phyloP scores from a whole-genome alignment of 2,797 vertebrate genomes.

The Eupleurogrammus muticus region DNA sequence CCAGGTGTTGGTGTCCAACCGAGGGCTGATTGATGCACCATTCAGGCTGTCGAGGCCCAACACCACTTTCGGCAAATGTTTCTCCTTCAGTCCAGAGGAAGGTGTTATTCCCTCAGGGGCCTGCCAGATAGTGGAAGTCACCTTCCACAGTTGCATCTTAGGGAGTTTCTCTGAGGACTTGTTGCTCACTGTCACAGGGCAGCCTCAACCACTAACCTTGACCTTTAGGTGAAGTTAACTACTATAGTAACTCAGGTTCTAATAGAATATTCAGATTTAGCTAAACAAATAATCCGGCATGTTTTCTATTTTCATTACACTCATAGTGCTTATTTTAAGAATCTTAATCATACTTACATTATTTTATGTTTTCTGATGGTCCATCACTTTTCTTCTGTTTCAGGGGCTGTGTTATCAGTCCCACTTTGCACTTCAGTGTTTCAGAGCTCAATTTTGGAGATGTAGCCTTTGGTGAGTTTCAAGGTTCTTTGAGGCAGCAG shows the following conservation, averaged over 20 bases:
- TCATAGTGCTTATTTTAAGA: not conserved
- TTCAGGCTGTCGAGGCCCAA: slow-evolving; percentile 78
- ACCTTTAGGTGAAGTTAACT: slow-evolving; percentile 77
- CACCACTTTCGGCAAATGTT: slow-evolving; percentile 82
- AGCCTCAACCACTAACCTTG: slow-evolving; percentile 77
- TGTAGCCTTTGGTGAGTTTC: slow-evolving; percentile 88
- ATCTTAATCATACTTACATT: not conserved
- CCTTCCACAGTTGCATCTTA: slow-evolving; percentile 53
- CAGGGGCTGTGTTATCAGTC: slow-evolving; percentile 90
- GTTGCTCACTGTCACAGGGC: slow-evolving; percentile 80
- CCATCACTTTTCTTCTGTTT: slow-evolving; percentile 25
- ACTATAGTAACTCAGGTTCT: not conserved
- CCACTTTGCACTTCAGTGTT: slow-evolving; percentile 88
- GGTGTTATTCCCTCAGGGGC: slow-evolving; percentile 79
- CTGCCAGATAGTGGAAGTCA: slow-evolving; percentile 81
- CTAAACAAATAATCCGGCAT: not conserved
- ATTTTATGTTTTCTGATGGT: slow-evolving; percentile 2
- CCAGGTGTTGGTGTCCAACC: slow-evolving; percentile 87
- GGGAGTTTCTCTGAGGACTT: slow-evolving; percentile 88
- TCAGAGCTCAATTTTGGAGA: slow-evolving; percentile 87
- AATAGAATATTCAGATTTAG: not conserved
- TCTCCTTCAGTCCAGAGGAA: slow-evolving; percentile 84
- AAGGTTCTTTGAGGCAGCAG: not conserved
- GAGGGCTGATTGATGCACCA: slow-evolving; percentile 85
- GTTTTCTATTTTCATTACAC: not conserved